These are phyloP conservation scores for Mastomys coucha DNA, from an alignment of 2,113 vertebrate genomes.

Conservation along the genomic window DNA sequence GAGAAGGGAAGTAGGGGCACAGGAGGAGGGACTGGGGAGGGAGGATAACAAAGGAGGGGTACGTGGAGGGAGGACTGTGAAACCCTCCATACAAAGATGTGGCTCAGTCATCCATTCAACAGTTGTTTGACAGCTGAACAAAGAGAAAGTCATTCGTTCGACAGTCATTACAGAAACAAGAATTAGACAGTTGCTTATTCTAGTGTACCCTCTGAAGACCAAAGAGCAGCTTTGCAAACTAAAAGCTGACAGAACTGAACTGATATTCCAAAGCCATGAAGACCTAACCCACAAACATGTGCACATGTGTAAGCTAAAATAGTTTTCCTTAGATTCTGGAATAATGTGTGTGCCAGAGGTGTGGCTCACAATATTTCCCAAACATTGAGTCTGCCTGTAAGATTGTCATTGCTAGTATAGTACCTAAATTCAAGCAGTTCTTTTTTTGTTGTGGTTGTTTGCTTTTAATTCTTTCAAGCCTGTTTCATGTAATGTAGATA, in stretches of 20 bases:
- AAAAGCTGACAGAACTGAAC: not conserved
- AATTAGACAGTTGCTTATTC: not conserved
- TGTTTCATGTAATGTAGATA: not conserved
- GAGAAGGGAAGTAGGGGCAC: no score
- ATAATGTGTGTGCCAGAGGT: not conserved
- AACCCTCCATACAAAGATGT: not conserved
- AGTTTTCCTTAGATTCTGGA: conserved; percentile 5
- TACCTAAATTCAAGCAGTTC: not conserved
- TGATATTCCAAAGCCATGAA: conserved; percentile 21
- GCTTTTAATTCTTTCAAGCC: not conserved
- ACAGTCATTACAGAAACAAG: not conserved
- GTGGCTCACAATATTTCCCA: not conserved
- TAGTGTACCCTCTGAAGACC: not conserved
- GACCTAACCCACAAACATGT: not conserved
- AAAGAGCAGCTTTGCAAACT: not conserved
- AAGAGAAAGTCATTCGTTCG: not conserved
- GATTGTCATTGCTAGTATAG: not conserved
- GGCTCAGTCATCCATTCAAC: not conserved
- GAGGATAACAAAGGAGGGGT: not conserved
- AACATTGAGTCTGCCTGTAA: not conserved
- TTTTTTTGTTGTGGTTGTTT: not conserved
- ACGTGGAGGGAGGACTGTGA: not conserved
- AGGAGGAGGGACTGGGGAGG: accelerated
- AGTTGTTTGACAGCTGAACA: not conserved
- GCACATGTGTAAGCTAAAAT: not conserved